Percentiles rank a stretch among this genome's conserved stretches.
These are phyloP conservation scores for Atrina japonica DNA, from an alignment of 2,888 invertebrate genomes.

Conservation along the genomic window DNA sequence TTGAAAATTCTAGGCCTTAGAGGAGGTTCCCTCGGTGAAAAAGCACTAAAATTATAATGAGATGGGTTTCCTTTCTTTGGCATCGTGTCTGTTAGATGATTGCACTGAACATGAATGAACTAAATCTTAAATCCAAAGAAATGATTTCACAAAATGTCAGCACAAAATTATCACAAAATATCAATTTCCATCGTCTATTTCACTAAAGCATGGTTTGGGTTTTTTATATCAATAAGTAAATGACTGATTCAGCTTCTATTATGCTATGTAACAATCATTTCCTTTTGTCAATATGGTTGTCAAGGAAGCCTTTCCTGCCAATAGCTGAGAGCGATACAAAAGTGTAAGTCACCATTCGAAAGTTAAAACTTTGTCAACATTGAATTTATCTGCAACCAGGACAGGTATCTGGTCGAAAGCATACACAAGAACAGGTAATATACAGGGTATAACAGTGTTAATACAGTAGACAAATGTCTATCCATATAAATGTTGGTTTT, in stretches of 20 bases:
- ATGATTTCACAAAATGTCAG: background rate
- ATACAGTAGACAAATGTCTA: too few relatives aligned
- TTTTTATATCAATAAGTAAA: too few relatives aligned
- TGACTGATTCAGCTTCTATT: too few relatives aligned
- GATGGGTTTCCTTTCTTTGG: conserved; percentile 63
- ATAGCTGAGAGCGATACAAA: conserved; percentile 5
- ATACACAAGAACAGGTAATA: too few relatives aligned
- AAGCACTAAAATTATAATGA: conserved; percentile 52
- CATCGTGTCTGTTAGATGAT: conserved; percentile 42
- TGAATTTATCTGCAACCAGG: too few relatives aligned
- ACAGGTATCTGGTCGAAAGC: too few relatives aligned
- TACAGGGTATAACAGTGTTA: too few relatives aligned
- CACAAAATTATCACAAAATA: conserved; percentile 22
- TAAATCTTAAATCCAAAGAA: too few relatives aligned
- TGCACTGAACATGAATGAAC: conserved; percentile 1
- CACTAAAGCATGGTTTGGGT: too few relatives aligned
- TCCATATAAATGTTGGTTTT: too few relatives aligned
- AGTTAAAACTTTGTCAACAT: too few relatives aligned
- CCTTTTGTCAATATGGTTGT: conserved; percentile 21
- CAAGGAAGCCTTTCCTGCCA: conserved; percentile 22
- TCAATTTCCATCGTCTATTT: conserved; percentile 11
- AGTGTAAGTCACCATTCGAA: too few relatives aligned
- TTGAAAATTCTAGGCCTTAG: conserved; percentile 61
- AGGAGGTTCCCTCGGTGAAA: conserved; percentile 50
- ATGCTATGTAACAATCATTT: conserved; percentile 6